These are phyloP conservation scores for Chelonia mydas DNA, from an alignment of 2,797 vertebrate species.

Conservation along the genomic window DNA sequence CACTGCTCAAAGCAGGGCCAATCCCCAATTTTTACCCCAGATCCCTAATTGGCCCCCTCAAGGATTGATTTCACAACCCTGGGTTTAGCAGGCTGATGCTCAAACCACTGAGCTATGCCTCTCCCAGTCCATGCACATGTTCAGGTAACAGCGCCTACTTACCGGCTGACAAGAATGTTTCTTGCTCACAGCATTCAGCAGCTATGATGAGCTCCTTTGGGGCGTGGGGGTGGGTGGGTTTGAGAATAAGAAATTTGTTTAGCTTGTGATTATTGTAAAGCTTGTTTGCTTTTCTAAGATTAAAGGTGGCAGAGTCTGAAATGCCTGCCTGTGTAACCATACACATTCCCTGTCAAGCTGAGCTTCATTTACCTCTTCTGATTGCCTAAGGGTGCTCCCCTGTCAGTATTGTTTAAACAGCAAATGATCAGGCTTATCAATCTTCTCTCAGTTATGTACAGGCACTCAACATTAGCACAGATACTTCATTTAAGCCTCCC, in stretches of 20 bases:
- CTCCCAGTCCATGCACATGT: not conserved
- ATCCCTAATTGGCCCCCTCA: no score
- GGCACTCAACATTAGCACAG: not conserved
- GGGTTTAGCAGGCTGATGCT: no score
- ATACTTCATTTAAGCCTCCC: not conserved
- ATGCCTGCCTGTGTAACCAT: not conserved
- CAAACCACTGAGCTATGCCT: no score
- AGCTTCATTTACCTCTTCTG: not conserved
- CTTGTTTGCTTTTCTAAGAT: not conserved
- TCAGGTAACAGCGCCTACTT: accelerated
- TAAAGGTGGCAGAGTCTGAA: not conserved
- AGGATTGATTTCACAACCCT: no score
- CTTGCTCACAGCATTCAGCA: accelerated
- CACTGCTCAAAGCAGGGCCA: no score
- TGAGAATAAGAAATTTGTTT: not conserved
- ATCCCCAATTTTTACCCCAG: no score
- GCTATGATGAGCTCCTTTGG: not conserved
- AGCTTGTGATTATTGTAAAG: not conserved
- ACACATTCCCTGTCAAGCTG: not conserved
- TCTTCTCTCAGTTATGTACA: not conserved
- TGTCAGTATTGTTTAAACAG: not conserved
- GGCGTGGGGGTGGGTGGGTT: no score
- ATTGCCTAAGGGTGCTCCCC: not conserved
- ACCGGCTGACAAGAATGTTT: accelerated
- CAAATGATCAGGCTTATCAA: not conserved